A percentile compares a stretch with the other conserved stretches of the same genome.
phyloP scores from a whole-genome alignment of 1,140 invertebrate genomes.

The Ceratina australensis region DNA sequence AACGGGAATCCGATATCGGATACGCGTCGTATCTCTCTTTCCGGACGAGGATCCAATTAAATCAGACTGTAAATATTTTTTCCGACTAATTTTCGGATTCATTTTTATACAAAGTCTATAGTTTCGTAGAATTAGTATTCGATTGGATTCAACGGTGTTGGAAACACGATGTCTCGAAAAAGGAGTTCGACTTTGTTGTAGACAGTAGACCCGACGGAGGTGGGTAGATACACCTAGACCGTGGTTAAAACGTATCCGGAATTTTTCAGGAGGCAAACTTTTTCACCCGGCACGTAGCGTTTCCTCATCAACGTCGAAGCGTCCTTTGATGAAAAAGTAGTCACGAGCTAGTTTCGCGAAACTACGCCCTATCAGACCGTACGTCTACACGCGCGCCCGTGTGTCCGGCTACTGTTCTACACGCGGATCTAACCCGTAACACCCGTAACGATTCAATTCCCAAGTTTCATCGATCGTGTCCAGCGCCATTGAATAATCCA shows the following conservation, averaged over 20 bases:
- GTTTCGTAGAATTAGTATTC: no score
- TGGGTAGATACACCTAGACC: not conserved
- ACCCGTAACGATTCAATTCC: not conserved
- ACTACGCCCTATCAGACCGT: not conserved
- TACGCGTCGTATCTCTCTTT: no score
- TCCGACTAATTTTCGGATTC: no score
- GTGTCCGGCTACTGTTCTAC: not conserved
- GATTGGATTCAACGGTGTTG: no score
- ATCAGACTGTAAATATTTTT: no score
- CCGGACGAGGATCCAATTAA: no score
- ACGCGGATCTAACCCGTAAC: not conserved
- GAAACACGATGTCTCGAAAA: not conserved
- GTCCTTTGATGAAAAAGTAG: constrained; percentile 33
- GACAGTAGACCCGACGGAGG: not conserved
- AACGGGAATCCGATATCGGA: no score
- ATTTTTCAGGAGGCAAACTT: not conserved
- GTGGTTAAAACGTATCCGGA: not conserved
- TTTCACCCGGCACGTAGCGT: not conserved
- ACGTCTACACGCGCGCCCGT: not conserved
- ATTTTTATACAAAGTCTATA: no score
- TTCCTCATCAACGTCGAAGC: constrained; percentile 33
- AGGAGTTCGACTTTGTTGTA: not conserved
- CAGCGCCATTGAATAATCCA: no score
- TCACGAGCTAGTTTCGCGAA: constrained; percentile 16
- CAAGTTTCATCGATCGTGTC: constrained; percentile 1